These are phyloP conservation scores for Meleagris gallopavo DNA, from an alignment of 2,113 vertebrate species.

Conservation along the genomic window DNA sequence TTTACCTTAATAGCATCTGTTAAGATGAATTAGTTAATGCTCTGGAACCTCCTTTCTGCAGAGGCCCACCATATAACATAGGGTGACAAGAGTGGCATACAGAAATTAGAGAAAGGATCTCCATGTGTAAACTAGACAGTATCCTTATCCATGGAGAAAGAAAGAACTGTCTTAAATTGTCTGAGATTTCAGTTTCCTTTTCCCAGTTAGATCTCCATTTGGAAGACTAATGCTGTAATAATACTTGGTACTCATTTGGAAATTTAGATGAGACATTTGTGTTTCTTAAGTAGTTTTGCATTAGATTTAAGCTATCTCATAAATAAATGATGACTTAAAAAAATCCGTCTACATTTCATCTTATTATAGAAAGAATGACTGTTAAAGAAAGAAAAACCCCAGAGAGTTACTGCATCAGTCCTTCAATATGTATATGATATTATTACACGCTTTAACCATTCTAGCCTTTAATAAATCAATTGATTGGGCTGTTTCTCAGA, in stretches of 20 bases:
- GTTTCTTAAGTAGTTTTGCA: constrained; percentile 61
- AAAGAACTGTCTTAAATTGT: neutral
- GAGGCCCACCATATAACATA: neutral
- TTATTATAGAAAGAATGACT: constrained; percentile 46
- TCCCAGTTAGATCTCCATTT: constrained; percentile 12
- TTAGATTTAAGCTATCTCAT: constrained; percentile 65
- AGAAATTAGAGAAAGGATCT: neutral
- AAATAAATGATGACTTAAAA: constrained; percentile 67
- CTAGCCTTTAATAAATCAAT: constrained; percentile 15
- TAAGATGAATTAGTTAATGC: constrained; percentile 29
- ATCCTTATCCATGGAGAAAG: neutral
- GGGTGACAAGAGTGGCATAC: neutral
- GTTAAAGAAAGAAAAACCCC: constrained; percentile 43
- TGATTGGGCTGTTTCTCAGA: neutral
- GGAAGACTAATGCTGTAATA: constrained; percentile 68
- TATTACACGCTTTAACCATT: neutral
- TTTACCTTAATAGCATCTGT: neutral
- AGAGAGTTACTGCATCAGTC: neutral
- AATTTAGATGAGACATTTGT: constrained; percentile 67
- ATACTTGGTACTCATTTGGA: constrained; percentile 59
- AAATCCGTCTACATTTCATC: constrained; percentile 51
- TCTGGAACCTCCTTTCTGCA: neutral
- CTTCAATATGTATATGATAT: constrained; percentile 25
- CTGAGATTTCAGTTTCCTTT: constrained; percentile 28
- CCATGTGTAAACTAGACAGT: neutral